A percentile compares a stretch with the other conserved stretches of the same genome.
Evolutionary conservation across 2,797 vertebrate genomes (phyloP).

Genomic region (Labroides dimidiatus): DNA sequence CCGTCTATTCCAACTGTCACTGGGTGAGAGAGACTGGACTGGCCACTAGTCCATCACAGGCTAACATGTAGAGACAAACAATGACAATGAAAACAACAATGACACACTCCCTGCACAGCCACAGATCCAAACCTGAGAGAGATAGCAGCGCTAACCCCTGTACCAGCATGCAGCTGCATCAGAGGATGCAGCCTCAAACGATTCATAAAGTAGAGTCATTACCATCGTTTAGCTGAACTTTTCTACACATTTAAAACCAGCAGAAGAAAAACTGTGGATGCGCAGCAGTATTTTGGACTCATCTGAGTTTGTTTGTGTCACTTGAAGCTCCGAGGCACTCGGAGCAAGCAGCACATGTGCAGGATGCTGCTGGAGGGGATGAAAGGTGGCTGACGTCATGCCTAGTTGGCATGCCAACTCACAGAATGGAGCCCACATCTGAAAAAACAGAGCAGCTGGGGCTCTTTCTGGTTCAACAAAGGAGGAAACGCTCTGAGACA

Average conservation of each 20-base stretch:
- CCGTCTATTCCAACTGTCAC: too few species aligned
- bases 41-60: too few species aligned
- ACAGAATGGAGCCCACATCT: conserved; percentile 43
- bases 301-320: conserved; percentile 33
- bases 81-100: too few species aligned
- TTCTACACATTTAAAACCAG: not conserved
- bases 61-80: too few species aligned
- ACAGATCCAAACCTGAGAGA: too few species aligned
- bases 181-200: too few species aligned
- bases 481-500: not conserved
- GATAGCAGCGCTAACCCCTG: too few species aligned
- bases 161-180: too few species aligned
- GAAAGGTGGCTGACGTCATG: conserved; percentile 68
- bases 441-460: conserved; percentile 41
- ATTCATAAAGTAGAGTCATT: too few species aligned
- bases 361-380: conserved; percentile 38
- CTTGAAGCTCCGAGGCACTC: conserved; percentile 18
- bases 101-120: too few species aligned
- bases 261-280: not conserved
- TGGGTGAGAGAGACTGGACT: too few species aligned
- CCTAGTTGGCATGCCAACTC: conserved; percentile 73
- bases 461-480: conserved; percentile 19
- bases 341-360: conserved; percentile 33
- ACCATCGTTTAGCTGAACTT: too few species aligned
- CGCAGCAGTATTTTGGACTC: not conserved